Evolutionary conservation across 2,797 vertebrate genomes (phyloP).

Genomic region (Thalassophryne amazonica): DNA sequence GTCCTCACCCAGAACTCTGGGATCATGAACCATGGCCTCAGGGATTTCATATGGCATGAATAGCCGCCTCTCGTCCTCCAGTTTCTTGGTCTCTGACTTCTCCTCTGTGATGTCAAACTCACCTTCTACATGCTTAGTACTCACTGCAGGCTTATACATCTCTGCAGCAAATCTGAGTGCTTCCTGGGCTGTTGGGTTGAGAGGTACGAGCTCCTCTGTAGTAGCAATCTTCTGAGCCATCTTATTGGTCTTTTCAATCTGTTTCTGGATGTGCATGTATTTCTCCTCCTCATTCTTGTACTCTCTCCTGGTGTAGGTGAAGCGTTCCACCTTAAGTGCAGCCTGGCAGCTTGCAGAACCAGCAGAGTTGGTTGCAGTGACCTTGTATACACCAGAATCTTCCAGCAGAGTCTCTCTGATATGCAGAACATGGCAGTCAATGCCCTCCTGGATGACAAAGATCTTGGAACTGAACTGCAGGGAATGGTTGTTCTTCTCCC

Average conservation of each 20-base stretch:
- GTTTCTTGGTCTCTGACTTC: conserved; percentile 85
- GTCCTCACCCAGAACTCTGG: conserved; percentile 85
- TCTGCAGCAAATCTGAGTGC: conserved; percentile 94
- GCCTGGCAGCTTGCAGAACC: conserved; percentile 94
- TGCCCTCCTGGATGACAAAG: conserved; percentile 88
- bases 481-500: conserved; percentile 92
- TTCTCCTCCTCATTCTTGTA: conserved; percentile 91
- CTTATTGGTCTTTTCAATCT: conserved; percentile 95
- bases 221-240: conserved; percentile 92
- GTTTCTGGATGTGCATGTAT: conserved; percentile 84
- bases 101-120: conserved; percentile 87
- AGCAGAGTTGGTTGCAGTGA: conserved; percentile 92
- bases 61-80: conserved; percentile 84
- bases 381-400: conserved; percentile 93
- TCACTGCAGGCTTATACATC: conserved; percentile 95
- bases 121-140: conserved; percentile 93
- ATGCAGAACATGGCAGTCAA: conserved; percentile 89
- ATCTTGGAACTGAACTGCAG: conserved; percentile 88
- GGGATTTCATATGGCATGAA: conserved; percentile 98
- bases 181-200: conserved; percentile 93
- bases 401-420: conserved; percentile 95
- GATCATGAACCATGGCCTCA: conserved; percentile 83
- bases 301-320: conserved; percentile 90
- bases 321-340: conserved; percentile 89
- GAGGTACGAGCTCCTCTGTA: conserved; percentile 80